Base-by-base conservation (phyloP, 2,888 invertebrate species). In the Cosmopolites sordidus region DNA sequence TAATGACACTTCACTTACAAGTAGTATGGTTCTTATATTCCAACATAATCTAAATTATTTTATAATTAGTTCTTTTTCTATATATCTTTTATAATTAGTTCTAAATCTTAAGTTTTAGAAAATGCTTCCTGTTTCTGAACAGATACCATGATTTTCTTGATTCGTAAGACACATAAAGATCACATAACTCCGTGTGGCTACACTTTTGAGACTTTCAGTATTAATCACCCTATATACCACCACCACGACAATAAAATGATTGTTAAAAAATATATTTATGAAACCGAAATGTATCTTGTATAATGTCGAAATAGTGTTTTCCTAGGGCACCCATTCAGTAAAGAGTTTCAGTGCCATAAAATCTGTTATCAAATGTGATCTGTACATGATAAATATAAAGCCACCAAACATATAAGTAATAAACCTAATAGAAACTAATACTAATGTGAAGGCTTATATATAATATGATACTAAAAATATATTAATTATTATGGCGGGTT, bases 51-150 rank as follows among this genome's bases (percentile, higher is more conserved):
- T 15, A 11, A 61, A 42, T 8, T 38, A 39, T 11, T 48, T 37
- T 11, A 38, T 27, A 2, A 54, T 44, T 15, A 58, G 48, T 11
- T 15, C 0, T 6, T 51, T 5, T 27, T 60, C 55, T 18, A 44
- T 15, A 0, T 40, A 6, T 60, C 60, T 48, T 52, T 51, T 48
- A 62, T 62, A 11, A 43, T 15, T 1, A 50, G 38, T 18, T 51
- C 48, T 1, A 61, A 29, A 9, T 12, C 16, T 1, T 16, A 33
- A 57, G 43, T 12, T 53, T 40, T 38, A 27, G 16, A 9, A 56
- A 46, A 5, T 45, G n/a, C 3, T 38, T 16, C 17, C 48, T 40
- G 9, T 53, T 44, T 30, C 17, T 47, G 37, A 57, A 57, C 16
- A 54, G 15, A 18, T 22, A 57, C 2, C 18, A 45, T 2, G 51